Evolutionary conservation across 2,113 vertebrate genomes (phyloP), one percentile per base, ranked within the genome.

Genomic region (Polyodon spathula): DNA sequence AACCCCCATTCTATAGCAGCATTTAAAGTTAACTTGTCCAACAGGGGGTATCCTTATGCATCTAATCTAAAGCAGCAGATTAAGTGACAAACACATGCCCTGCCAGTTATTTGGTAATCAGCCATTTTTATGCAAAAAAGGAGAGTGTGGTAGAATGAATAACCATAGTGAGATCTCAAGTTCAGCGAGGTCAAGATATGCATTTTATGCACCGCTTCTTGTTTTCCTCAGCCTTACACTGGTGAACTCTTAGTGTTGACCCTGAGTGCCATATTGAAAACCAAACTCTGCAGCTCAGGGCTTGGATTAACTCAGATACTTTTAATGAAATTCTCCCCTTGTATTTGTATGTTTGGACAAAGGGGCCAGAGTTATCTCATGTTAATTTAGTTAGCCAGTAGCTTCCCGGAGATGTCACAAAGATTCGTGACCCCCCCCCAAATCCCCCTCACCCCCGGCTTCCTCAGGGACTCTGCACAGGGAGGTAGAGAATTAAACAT

Each of bases 321-420:
- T 89, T 89, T 90, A 89, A 89, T 89, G 86, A 89, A 89, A 89
- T 89, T 88, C 84, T 81, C 82, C 82, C 74, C 81, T 84, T 78
- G 71, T 85, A 79, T 88, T 87, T 86, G 88, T 74, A 73, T 83
- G 84, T 87, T 88, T 87, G 80, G 84, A 85, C 83, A 81, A 74
- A 86, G 73, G 88, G 76, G 67, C 84, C 73, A 82, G 89, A 89
- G 87, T 93, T 96, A 93, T 87, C 88, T 89, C 83, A 82, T 87
- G 85, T 78, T 89, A 87, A 90, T 88, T 87, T 84, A 84, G 85
- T 87, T 87, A 85, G 86, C 83, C 86, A 85, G 79, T 89, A 86
- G 87, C 87, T 87, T 86, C 27, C 83, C 66, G 77, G 87, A 82
- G 87, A 86, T 81, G 84, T 89, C 83, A 81, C 82, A 85, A 83